These are phyloP conservation scores for Theretra japonica DNA, from an alignment of 2,888 invertebrate species.

Conservation along the genomic window DNA sequence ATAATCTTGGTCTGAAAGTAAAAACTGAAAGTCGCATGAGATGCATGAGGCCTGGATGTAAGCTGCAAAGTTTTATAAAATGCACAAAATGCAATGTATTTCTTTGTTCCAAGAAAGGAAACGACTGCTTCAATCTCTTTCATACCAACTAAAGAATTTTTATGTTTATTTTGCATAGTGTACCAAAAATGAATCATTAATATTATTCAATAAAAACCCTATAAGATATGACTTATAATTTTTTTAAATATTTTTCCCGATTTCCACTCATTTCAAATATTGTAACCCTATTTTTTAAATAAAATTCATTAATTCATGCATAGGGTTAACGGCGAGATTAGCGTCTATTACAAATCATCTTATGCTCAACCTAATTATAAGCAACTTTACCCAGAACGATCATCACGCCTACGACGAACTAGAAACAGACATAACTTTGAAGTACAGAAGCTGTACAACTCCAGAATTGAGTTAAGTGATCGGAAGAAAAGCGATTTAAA, in stretches of 20 bases:
- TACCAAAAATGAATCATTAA: too few species aligned
- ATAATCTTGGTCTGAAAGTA: too few species aligned
- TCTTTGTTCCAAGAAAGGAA: constrained; percentile 12
- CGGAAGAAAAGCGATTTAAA: background rate
- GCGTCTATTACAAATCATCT: constrained; percentile 34
- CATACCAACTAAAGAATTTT: background rate
- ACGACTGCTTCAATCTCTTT: background rate
- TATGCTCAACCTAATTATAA: constrained; percentile 30
- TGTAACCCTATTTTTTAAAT: too few species aligned
- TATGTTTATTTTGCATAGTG: background rate
- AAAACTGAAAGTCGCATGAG: too few species aligned
- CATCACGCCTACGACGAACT: constrained; percentile 21
- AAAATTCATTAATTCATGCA: too few species aligned
- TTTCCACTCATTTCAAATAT: too few species aligned
- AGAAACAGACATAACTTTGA: background rate
- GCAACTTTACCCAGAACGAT: constrained; percentile 27
- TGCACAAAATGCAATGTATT: background rate
- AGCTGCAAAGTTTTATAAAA: constrained; percentile 11
- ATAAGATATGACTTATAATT: too few species aligned
- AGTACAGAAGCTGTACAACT: background rate
- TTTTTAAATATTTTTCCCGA: too few species aligned
- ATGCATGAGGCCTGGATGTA: background rate
- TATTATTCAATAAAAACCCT: too few species aligned
- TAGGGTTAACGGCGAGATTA: constrained; percentile 3
- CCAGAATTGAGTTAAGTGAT: background rate